Base-by-base conservation (phyloP, 2,888 invertebrate genomes). In the Eremobia ochroleuca region DNA sequence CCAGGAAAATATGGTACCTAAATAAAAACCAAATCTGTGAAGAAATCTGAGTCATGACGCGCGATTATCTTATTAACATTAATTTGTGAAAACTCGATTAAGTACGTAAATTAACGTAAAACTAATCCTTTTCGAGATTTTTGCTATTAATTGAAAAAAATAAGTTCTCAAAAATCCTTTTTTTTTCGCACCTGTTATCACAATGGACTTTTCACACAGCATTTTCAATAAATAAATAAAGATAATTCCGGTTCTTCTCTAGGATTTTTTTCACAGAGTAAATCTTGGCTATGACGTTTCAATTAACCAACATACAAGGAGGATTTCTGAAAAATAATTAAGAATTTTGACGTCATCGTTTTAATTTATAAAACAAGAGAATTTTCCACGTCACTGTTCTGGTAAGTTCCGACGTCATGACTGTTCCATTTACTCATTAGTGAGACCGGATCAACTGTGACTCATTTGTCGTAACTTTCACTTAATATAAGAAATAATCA, bases 381-480 rank as follows among this genome's bases (percentile, higher is more conserved):
- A 18, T 28, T 13, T 58, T 5, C 11, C 69, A 83, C 83, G 73
- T 71, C 83, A 82, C 46, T 49, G 52, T 83, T 83, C 78, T 64
- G 11, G 25, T 64, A 82, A 81, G 15, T 55, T 31, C 46, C 3
- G 46, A 73, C 82, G 82, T 81, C 72, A 82, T n/a, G n/a, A 31
- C 15, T 62, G 70, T 66, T 75, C 46, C 61, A 52, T 52, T 59
- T 67, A 70, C 28, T 81, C 59, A 76, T 70, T 81, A 70, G 28
- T 28, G 46, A 61, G 46, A 76, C 82, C 82, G 82, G 70, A 76
- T 76, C 61, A 58, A 70, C 28, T 11, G 28, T 81, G 81, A 81
- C 34, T 81, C 82, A 81, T 76, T 52, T 40, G 61, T 34, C 25
- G 61, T 40, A 31, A 71, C 82, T 81, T 81, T 81, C 67, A 81